phyloP scores from a whole-genome alignment of 2,888 invertebrate genomes.

The Crepidodera aurea region DNA sequence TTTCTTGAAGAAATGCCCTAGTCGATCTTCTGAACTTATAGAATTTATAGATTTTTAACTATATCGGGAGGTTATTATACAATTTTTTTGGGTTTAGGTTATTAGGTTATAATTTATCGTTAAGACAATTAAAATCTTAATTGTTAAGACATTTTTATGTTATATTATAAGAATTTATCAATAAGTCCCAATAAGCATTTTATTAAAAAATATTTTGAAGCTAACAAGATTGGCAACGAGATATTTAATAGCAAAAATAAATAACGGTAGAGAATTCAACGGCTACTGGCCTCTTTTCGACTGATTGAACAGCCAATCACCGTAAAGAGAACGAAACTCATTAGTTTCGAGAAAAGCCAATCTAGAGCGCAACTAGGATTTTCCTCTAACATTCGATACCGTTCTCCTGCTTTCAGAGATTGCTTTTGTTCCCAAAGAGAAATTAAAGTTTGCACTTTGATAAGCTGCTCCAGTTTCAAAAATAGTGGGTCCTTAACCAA shows the following conservation, averaged over 20 bases:
- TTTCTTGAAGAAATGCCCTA: too few relatives aligned
- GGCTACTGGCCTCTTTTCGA: constrained; percentile 11
- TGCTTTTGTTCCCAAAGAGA: constrained; percentile 12
- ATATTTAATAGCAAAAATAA: constrained; percentile 9
- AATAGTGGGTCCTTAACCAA: too few relatives aligned
- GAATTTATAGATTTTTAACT: too few relatives aligned
- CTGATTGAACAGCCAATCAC: constrained; percentile 21
- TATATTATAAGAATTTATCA: too few relatives aligned
- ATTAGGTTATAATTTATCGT: too few relatives aligned
- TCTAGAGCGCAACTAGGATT: constrained; percentile 15
- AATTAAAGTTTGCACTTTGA: constrained; percentile 14
- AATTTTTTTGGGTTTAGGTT: too few relatives aligned
- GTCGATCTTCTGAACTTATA: too few relatives aligned
- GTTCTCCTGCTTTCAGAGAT: background rate
- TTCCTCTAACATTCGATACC: background rate
- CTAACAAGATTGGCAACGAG: background rate
- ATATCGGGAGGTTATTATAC: too few relatives aligned
- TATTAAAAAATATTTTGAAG: too few relatives aligned
- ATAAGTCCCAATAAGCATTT: too few relatives aligned
- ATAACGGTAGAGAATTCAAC: constrained; percentile 5
- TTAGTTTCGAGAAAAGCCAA: constrained; percentile 27
- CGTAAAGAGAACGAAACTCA: constrained; percentile 15
- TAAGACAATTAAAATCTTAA: too few relatives aligned
- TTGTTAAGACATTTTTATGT: too few relatives aligned
- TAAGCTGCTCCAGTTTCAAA: background rate